phyloP scores from a whole-genome alignment of 2,113 vertebrate genomes.

The Neogobius melanostomus region DNA sequence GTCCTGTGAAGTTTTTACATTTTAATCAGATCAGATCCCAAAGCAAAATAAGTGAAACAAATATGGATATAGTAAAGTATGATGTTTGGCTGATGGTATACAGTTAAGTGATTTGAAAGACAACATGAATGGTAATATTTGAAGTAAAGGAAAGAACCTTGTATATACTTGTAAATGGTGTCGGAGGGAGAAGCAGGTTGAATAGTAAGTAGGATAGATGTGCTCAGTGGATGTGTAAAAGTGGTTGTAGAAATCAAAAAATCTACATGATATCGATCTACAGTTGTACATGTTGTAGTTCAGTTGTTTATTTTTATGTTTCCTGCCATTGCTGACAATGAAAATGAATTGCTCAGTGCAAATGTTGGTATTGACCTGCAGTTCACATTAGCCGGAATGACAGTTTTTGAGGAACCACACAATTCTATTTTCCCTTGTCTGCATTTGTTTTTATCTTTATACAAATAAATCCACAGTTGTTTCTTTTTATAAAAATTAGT shows the following conservation, averaged over 20 bases:
- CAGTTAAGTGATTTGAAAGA: constrained; percentile 47
- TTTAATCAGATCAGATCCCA: constrained; percentile 39
- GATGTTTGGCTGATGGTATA: constrained; percentile 50
- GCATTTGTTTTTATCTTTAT: constrained; percentile 25
- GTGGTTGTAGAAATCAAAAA: constrained; percentile 19
- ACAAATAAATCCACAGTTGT: constrained; percentile 10
- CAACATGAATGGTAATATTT: constrained; percentile 29
- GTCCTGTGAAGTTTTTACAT: constrained; percentile 60
- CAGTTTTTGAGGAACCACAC: neutral
- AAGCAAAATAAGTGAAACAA: constrained; percentile 9
- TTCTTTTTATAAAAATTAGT: constrained; percentile 41
- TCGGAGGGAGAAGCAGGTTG: constrained; percentile 55
- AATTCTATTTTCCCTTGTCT: constrained; percentile 26
- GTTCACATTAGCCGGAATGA: constrained; percentile 5
- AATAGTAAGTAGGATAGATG: constrained; percentile 42
- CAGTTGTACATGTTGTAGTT: constrained; percentile 7
- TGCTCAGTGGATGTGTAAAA: constrained; percentile 41
- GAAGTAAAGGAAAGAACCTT: constrained; percentile 36
- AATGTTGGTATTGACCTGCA: constrained; percentile 8
- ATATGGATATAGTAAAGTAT: constrained; percentile 24
- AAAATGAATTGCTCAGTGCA: constrained; percentile 8
- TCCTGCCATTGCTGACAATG: constrained; percentile 4
- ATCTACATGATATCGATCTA: constrained; percentile 17
- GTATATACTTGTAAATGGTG: constrained; percentile 59
- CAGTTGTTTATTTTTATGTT: constrained; percentile 16